Base-by-base conservation (phyloP, 2,113 vertebrate genomes). In the Talpa occidentalis region DNA sequence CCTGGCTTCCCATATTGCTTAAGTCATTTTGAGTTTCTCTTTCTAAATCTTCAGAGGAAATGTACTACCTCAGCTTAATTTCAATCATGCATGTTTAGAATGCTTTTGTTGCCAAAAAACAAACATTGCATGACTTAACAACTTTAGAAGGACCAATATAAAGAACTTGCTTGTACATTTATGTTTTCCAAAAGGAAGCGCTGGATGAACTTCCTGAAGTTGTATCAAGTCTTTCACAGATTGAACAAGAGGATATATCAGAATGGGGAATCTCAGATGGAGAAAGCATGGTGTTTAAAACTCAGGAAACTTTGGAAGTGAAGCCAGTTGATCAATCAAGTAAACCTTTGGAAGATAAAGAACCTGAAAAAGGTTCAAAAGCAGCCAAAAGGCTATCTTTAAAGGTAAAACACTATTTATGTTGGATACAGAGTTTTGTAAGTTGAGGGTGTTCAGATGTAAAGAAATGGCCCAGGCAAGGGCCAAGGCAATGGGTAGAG, bases 401-500 rank as follows among this genome's bases (percentile, higher is more conserved):
- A 94, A 78, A 93, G 90, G 97, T 97, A 94, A 96, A 64, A 83
- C 42, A 8, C 10, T 56, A 35, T 84, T 86, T 54, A 44, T 49
- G 3, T 49, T 78, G 47, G 64, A 86, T 69, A 89, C 10, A 54
- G 60, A 67, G 10, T 73, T 88, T 35, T 30, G 60, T 69, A 19
- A 88, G 40, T 10, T 79, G 72, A 80, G 42, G 11, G 44, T 47
- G 14, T n/a, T 12, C 3, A 52, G 54, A 10, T 95, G n/a, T 85
- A 56, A 80, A 88, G 42, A 87, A 93, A 60, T 47, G 66, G 10
- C 7, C 22, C 17, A n/a, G 28, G 49, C 6, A 69, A 78, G 44
- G 64, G 59, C 19, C 54, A 73, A 30, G 32, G 35, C 42, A 30
- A 56, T 56, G 54, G 54, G 6, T 2, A 8, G 9, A 22, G 54